phyloP scores from a whole-genome alignment of 2,888 invertebrate species.

The Lithophane semibrunnea region DNA sequence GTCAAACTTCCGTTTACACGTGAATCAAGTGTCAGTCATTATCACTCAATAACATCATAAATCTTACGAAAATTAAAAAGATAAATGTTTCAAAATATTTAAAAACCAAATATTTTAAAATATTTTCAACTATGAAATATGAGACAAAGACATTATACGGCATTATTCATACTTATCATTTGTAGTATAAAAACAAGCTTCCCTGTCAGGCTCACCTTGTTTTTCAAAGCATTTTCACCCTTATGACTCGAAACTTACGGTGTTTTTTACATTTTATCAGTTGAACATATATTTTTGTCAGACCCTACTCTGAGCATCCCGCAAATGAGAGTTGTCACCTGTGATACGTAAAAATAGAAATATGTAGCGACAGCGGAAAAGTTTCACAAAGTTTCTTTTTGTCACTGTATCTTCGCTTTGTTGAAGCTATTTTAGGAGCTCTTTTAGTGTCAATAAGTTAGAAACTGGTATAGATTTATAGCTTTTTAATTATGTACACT shows the following conservation, averaged over 20 bases:
- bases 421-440: slow-evolving; percentile 7
- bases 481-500: background rate
- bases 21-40: too few species aligned
- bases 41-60: background rate
- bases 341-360: slow-evolving; percentile 67
- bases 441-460: slow-evolving; percentile 5
- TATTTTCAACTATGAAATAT: slow-evolving; percentile 52
- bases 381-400: slow-evolving; percentile 43
- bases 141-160: slow-evolving; percentile 51
- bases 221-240: slow-evolving; percentile 34
- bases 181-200: slow-evolving; percentile 41
- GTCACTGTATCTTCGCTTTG: slow-evolving; percentile 13
- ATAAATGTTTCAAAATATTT: slow-evolving; percentile 23
- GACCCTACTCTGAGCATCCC: slow-evolving; percentile 60
- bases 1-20: background rate
- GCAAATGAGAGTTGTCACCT: slow-evolving; percentile 71
- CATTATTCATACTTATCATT: slow-evolving; percentile 63
- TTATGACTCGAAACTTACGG: slow-evolving; percentile 25
- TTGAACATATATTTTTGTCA: slow-evolving; percentile 49
- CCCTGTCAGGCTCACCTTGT: background rate
- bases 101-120: slow-evolving; percentile 36
- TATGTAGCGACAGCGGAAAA: slow-evolving; percentile 61
- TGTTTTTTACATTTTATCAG: slow-evolving; percentile 35
- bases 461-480: background rate
- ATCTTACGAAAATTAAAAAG: slow-evolving; percentile 3